phyloP scores from a whole-genome alignment of 2,888 invertebrate species.

The Cheilosia soror region DNA sequence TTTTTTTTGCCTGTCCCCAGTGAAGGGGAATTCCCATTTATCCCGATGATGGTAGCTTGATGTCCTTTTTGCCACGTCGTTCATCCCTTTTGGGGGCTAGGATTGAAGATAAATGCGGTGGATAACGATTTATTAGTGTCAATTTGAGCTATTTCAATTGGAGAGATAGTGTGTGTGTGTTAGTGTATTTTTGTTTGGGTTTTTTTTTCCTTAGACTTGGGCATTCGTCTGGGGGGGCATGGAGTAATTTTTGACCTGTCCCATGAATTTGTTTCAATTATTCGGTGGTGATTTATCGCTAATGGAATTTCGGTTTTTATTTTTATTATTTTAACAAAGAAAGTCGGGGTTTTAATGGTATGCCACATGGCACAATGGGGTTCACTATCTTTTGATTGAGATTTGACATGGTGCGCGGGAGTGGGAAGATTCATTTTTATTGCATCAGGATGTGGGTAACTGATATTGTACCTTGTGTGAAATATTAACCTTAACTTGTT shows the following conservation, averaged over 20 bases:
- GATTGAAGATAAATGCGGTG: constrained; percentile 76
- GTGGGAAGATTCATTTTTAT: no score
- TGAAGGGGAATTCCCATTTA: constrained; percentile 28
- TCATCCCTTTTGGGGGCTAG: constrained; percentile 77
- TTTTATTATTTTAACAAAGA: constrained; percentile 23
- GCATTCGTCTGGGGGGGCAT: constrained; percentile 17
- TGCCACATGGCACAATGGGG: neutral
- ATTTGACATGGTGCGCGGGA: neutral
- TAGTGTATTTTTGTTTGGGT: constrained; percentile 13
- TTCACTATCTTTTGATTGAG: neutral
- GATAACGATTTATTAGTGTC: constrained; percentile 77
- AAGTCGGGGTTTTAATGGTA: neutral
- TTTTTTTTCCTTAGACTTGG: neutral
- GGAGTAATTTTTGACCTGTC: constrained; percentile 55
- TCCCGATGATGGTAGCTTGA: constrained; percentile 48
- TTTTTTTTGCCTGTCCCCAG: constrained; percentile 36
- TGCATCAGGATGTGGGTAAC: no score
- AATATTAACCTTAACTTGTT: no score
- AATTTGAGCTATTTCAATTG: constrained; percentile 75
- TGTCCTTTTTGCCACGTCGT: constrained; percentile 65
- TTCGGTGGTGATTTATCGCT: constrained; percentile 65
- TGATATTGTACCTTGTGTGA: no score
- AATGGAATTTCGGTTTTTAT: constrained; percentile 62
- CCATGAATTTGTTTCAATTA: constrained; percentile 72
- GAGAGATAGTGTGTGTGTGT: constrained; percentile 19